phyloP scores from a whole-genome alignment of 2,888 invertebrate species.

The Tipula lateralis region DNA sequence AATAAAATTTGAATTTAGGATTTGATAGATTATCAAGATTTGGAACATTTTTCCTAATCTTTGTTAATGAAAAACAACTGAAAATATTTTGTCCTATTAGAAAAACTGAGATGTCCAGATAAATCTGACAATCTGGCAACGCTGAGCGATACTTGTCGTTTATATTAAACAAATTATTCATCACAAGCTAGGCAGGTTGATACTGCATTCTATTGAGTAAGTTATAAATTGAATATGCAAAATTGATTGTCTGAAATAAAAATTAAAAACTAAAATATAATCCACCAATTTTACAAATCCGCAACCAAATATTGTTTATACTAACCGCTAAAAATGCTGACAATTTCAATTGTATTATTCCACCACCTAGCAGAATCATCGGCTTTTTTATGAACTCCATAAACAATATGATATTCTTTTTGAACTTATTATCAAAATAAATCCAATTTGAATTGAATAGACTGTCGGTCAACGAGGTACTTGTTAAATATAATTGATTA shows the following conservation, averaged over 20 bases:
- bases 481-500: background rate
- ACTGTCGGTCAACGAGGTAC: background rate
- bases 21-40: too few species aligned
- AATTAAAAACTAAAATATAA: too few species aligned
- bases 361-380: background rate
- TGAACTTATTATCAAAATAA: background rate
- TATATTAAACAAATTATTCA: too few species aligned
- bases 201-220: background rate
- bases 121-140: too few species aligned
- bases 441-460: background rate
- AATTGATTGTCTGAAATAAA: constrained; percentile 3
- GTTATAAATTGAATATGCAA: background rate
- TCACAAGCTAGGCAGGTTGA: background rate
- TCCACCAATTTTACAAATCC: too few species aligned
- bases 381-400: background rate
- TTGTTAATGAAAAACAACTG: too few species aligned
- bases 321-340: background rate
- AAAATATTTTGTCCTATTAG: too few species aligned
- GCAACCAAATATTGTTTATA: too few species aligned
- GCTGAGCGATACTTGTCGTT: too few species aligned
- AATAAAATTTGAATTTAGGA: too few species aligned
- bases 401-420: background rate
- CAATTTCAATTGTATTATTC: background rate
- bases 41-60: too few species aligned
- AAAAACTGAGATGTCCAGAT: too few species aligned